Evolutionary conservation across 2,113 vertebrate genomes (phyloP), one percentile per base, ranked within the genome.

Genomic region (Panurus biarmicus): DNA sequence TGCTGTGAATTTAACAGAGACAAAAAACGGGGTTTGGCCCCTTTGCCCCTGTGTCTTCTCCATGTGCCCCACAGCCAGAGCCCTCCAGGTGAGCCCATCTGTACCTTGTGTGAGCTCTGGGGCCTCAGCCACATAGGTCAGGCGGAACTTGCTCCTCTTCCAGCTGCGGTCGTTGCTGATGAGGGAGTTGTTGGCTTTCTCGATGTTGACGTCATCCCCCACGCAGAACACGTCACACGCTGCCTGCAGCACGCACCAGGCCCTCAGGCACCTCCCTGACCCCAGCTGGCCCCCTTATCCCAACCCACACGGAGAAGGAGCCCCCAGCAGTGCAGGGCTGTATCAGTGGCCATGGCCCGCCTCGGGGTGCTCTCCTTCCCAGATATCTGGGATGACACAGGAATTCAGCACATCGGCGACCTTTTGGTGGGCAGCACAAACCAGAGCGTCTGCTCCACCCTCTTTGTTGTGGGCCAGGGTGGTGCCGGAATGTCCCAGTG

Each of bases 151-250:
- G 98, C 98, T 99, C 95, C 99, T 99, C 95, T 99, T 99, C 99
- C 99, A 99, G 98, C 99, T 99, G 82, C 99, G 98, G 97, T 99
- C 99, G 0, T 99, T 99, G 97, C 98, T 99, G 97, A 99, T 99
- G 94, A 99, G 96, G 19, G 99, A 99, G 96, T 99, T 98, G 91
- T 99, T 99, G 3, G 99, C 99, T 90, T 99, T 99, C 97, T 99
- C 99, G 0, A 99, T 99, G 97, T 99, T 99, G 85, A 99, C 99
- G 0, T 99, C 99, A 0, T 99, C 99, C 3, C 99, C 99, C 48
- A 99, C 99, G 4, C 99, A 99, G 98, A 99, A 99, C 78, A 99
- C 99, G 0, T 99, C 99, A 8, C 99, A 99, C 15, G 99, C 99
- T 91, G 99, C 99, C 99, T 99, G 96, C 79, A 94, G 89, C 62